Conservation (phyloP, 2,888 invertebrate species). For the Acanthosepion esculentum region DNA sequence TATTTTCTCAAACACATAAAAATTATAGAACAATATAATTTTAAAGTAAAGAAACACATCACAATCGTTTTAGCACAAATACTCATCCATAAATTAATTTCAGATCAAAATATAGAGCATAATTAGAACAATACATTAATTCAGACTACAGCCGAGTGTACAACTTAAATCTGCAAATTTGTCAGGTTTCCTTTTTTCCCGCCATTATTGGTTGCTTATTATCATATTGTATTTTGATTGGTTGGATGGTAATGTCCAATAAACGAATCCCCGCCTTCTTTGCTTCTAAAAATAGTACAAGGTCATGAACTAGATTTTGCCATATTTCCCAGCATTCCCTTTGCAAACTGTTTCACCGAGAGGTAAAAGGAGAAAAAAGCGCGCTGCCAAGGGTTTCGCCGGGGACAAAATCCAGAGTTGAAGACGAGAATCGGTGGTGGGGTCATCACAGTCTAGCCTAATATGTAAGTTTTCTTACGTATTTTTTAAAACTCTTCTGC, state of each 20-base stretch:
- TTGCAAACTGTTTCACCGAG: not conserved
- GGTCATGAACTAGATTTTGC: slow-evolving; percentile 36
- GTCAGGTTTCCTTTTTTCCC: not conserved
- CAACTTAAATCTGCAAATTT: not conserved
- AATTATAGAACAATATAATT: no score
- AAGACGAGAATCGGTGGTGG: slow-evolving; percentile 33
- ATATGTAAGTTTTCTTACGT: not conserved
- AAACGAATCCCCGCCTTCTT: not conserved
- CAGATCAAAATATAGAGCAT: no score
- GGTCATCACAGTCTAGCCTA: slow-evolving; percentile 11
- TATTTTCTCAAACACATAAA: no score
- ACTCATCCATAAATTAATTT: no score
- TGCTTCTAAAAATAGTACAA: slow-evolving; percentile 34
- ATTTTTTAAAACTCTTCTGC: not conserved
- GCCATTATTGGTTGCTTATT: not conserved
- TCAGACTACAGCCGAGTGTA: no score
- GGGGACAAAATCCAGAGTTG: slow-evolving; percentile 25
- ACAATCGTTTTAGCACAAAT: no score
- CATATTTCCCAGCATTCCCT: not conserved
- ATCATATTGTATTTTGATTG: not conserved
- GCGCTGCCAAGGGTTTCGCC: not conserved
- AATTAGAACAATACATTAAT: no score
- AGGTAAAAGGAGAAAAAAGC: not conserved
- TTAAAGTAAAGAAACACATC: no score
- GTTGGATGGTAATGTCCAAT: not conserved